Evolutionary conservation across 1,140 invertebrate genomes (phyloP), one percentile per base, ranked within the genome.

Genomic region (Hylyphantes graminicola): DNA sequence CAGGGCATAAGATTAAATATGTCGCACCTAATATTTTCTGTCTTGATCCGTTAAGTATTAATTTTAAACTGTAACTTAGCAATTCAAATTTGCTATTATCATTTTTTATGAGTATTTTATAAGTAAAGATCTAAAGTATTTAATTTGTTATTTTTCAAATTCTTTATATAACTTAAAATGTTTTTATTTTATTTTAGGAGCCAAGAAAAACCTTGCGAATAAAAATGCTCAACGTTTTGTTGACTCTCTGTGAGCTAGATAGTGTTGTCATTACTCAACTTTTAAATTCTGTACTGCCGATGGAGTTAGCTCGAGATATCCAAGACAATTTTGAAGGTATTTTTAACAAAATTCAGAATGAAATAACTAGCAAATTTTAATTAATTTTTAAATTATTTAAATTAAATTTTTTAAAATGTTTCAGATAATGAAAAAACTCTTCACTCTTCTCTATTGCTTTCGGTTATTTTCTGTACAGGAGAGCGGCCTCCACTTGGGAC

Each of bases 181-280:
- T 72, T 93, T 96, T 86, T 97, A 96, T 91, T 97, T 97, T 90
- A 95, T 97, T 90, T 96, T 97, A 96, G 96, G 97, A 90, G 93
- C 94, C 5, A 91, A 95, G 87, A 94, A 94, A 93, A 93, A 93
- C 0, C 94, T 97, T 85, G 92, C 61, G 96, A 85, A 92, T 95
- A 85, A 90, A 95, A 0, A 90, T 97, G 55, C 90, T 97, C 72
- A 91, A 96, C 91, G 94, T 94, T 15, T 97, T 97, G 90, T 94
- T 94, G 63, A 93, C 95, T 68, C 94, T 97, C 92, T 96, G 95
- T 89, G 93, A 93, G 65, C 90, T 97, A 77, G 95, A 97, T 89
- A 91, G 93, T 68, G 93, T 93, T 15, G 93, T 95, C 76, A 91
- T 96, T 11, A 93, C 93, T 76, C 93, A 96, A 48, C 92, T 97